Percentiles rank a stretch among this genome's conserved stretches.
phyloP scores from a whole-genome alignment of 2,797 vertebrate genomes.

The Paramormyrops hopkinsi region DNA sequence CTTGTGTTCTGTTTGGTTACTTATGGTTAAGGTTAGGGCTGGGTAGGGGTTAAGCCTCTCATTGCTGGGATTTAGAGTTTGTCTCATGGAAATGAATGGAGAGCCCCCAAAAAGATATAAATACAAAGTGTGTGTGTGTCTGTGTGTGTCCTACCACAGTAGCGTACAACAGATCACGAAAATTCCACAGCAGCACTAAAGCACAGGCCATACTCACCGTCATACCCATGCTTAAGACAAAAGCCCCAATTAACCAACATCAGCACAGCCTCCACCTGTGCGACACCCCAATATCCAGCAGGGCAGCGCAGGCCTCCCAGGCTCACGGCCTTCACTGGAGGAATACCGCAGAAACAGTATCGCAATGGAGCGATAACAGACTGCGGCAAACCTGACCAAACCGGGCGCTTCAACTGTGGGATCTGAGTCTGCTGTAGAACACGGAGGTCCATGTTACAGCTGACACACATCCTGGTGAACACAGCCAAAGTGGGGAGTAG shows the following conservation, averaged over 20 bases:
- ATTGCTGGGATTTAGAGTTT: background rate
- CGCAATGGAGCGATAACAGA: background rate
- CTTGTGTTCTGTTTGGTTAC: background rate
- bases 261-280: background rate
- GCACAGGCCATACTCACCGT: background rate
- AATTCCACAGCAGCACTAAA: background rate
- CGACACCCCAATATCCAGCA: background rate
- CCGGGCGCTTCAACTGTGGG: background rate
- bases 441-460: background rate
- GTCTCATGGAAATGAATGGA: background rate
- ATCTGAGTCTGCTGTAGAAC: background rate
- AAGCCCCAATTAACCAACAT: background rate
- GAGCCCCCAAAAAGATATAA: background rate
- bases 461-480: background rate
- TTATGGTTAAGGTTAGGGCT: background rate
- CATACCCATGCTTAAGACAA: background rate
- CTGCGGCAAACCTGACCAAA: background rate
- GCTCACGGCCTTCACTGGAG: background rate
- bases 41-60: background rate
- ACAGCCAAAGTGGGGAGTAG: slow-evolving; percentile 14
- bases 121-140: background rate
- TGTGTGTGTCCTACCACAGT: background rate
- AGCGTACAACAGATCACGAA: background rate
- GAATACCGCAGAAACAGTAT: background rate
- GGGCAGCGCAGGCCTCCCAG: background rate